Conservation (phyloP, 1,140 invertebrate species). For the Phocides pigmalion region DNA sequence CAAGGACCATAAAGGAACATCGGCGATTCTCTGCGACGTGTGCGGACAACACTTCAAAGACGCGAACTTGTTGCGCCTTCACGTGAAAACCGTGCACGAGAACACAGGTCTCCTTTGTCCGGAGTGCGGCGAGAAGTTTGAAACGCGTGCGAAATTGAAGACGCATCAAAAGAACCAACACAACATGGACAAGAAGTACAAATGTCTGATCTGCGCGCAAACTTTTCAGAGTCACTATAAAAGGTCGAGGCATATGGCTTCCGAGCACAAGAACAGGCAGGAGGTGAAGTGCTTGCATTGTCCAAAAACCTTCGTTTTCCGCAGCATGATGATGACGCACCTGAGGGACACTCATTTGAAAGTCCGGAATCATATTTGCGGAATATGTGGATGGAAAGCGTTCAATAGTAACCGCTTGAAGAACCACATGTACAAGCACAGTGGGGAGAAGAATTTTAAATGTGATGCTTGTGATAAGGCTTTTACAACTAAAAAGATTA, state of each 20-base stretch:
- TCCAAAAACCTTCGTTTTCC: slow-evolving; percentile 72
- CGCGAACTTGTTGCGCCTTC: slow-evolving; percentile 50
- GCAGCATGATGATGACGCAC: slow-evolving; percentile 78
- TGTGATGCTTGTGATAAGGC: slow-evolving; percentile 71
- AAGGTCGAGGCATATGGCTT: slow-evolving; percentile 65
- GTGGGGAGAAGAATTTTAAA: slow-evolving; percentile 76
- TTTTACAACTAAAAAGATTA: slow-evolving; percentile 73
- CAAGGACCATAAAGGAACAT: slow-evolving; percentile 70
- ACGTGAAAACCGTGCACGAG: slow-evolving; percentile 67
- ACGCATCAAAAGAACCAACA: slow-evolving; percentile 72
- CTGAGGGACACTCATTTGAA: slow-evolving; percentile 69
- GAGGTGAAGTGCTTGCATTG: slow-evolving; percentile 72
- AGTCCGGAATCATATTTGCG: slow-evolving; percentile 66
- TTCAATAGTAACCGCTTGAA: slow-evolving; percentile 68
- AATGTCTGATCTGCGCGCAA: slow-evolving; percentile 61
- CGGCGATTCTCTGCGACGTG: slow-evolving; percentile 67
- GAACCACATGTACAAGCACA: slow-evolving; percentile 77
- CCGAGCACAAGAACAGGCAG: slow-evolving; percentile 67
- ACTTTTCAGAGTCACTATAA: slow-evolving; percentile 72
- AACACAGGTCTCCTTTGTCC: slow-evolving; percentile 60
- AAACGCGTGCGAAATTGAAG: slow-evolving; percentile 60
- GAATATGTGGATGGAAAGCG: slow-evolving; percentile 70
- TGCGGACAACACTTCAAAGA: slow-evolving; percentile 75
- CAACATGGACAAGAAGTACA: slow-evolving; percentile 65
- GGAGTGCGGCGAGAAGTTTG: slow-evolving; percentile 70